Percentiles rank a stretch among this genome's conserved stretches.
Evolutionary conservation across 2,113 vertebrate species (phyloP).

Genomic region (Pollimyrus isidori): DNA sequence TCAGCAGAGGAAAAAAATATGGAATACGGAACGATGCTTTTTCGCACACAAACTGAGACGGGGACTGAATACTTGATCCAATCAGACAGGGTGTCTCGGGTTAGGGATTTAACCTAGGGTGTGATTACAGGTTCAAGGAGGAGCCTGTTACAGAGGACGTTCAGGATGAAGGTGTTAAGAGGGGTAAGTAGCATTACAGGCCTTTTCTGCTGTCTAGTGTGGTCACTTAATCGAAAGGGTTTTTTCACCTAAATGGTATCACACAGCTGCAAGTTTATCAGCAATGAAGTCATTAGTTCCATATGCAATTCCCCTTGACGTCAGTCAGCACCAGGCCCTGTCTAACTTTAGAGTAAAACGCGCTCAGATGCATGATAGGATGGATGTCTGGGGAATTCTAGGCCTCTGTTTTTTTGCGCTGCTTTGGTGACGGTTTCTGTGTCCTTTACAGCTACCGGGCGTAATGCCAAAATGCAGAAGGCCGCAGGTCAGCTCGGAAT

Average conservation of each 20-base stretch:
- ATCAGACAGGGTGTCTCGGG: slow-evolving; percentile 16
- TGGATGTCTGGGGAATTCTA: not conserved
- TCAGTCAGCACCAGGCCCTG: not conserved
- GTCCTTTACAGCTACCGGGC: slow-evolving; percentile 51
- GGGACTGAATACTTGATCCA: not conserved
- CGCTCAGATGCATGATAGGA: not conserved
- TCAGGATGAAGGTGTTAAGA: slow-evolving; percentile 45
- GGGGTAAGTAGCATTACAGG: slow-evolving; percentile 55
- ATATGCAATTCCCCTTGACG: not conserved
- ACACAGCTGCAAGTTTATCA: not conserved
- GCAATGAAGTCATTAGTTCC: not conserved
- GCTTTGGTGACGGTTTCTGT: slow-evolving; percentile 36
- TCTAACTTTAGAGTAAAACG: not conserved
- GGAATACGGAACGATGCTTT: not conserved
- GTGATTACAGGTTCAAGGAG: slow-evolving; percentile 74
- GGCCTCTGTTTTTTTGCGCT: not conserved
- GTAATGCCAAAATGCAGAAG: slow-evolving; percentile 41
- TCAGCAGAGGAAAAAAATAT: not conserved
- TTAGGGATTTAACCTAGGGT: slow-evolving; percentile 26
- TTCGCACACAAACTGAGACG: not conserved
- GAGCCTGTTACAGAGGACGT: slow-evolving; percentile 49
- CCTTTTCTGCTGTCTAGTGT: not conserved
- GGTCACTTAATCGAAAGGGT: not conserved
- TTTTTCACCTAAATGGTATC: not conserved
- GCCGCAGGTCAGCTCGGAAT: slow-evolving; percentile 56